These are phyloP conservation scores for Buceros bicornis DNA, from an alignment of 2,797 vertebrate species.

Conservation along the genomic window DNA sequence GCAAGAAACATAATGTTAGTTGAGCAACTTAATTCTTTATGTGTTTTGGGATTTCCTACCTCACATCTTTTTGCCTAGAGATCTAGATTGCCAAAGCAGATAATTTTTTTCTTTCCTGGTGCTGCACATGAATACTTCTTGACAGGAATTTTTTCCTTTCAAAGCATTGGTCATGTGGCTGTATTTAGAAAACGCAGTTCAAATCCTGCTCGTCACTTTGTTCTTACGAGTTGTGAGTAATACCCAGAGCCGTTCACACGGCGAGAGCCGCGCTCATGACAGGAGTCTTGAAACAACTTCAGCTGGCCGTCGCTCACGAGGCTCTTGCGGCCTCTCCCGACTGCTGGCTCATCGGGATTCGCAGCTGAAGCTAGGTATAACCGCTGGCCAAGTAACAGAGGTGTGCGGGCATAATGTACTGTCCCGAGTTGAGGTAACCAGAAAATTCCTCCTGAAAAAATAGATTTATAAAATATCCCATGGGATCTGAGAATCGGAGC, in stretches of 20 bases:
- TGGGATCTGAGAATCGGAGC: background rate
- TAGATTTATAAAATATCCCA: background rate
- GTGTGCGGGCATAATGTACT: background rate
- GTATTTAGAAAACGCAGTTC: background rate
- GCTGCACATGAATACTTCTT: background rate
- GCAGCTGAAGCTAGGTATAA: background rate
- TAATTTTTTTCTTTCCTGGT: background rate
- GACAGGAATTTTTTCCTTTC: conserved; percentile 7
- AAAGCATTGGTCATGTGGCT: background rate
- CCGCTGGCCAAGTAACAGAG: background rate
- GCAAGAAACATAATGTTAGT: conserved; percentile 30
- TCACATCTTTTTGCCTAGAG: conserved; percentile 39
- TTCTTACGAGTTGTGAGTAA: conserved; percentile 12
- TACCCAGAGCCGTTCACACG: background rate
- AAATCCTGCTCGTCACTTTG: conserved; percentile 3
- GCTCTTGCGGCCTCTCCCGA: background rate
- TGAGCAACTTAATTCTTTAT: conserved; percentile 49
- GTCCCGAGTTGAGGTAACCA: background rate
- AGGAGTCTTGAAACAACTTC: background rate
- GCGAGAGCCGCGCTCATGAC: background rate
- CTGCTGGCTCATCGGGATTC: background rate
- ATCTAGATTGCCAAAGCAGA: conserved; percentile 24
- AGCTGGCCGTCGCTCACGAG: background rate
- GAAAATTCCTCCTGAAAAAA: conserved; percentile 21
- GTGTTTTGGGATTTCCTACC: conserved; percentile 66